Evolutionary conservation across 2,113 vertebrate species (phyloP).

Genomic region (Pituophis catenifer): DNA sequence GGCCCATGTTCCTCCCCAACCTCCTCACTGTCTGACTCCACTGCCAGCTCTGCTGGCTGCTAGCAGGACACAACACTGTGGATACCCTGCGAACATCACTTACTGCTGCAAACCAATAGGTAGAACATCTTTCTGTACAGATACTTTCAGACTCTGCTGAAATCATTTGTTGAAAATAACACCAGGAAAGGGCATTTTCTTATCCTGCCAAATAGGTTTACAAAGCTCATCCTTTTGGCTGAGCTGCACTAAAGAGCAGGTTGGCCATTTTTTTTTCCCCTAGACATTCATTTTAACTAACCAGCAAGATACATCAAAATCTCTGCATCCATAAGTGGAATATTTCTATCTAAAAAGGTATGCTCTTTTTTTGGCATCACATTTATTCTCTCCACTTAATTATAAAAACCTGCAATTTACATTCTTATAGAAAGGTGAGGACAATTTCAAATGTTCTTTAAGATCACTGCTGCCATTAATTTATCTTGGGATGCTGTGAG

Average conservation of each 20-base stretch:
- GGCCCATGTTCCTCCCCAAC: no score
- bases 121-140: not conserved
- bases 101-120: not conserved
- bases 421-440: slow-evolving; percentile 6
- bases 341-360: not conserved
- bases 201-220: not conserved
- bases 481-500: slow-evolving; percentile 23
- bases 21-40: no score
- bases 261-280: no score
- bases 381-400: not conserved
- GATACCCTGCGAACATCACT: not conserved
- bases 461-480: slow-evolving; percentile 43
- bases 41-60: no score
- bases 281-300: not conserved
- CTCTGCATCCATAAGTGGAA: not conserved
- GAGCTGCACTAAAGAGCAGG: not conserved
- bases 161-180: not conserved
- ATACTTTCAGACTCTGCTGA: not conserved
- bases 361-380: not conserved
- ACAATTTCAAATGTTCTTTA: slow-evolving; percentile 37
- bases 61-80: not conserved
- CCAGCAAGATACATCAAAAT: not conserved
- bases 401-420: slow-evolving; percentile 32
- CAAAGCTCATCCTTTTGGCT: not conserved
- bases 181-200: not conserved